Evolutionary conservation across 2,113 vertebrate genomes (phyloP), one percentile per base, ranked within the genome.

Genomic region (Grammomys surdaster): DNA sequence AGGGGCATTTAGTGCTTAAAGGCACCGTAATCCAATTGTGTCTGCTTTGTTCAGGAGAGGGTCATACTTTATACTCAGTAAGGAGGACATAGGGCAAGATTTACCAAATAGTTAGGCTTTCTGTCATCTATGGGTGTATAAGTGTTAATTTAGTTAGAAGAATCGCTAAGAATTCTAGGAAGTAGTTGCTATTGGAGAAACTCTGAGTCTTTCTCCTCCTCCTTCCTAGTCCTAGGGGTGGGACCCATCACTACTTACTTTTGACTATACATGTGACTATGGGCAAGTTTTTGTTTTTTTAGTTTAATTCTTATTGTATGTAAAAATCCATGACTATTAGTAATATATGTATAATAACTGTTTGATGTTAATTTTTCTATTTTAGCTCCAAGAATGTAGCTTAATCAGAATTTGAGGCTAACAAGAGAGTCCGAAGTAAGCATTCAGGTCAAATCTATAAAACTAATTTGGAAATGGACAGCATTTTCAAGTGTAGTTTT

Each of bases 331-430:
- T 5, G 12, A 60, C 67, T 70, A 16, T 70, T 70, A 70, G 33
- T 36, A 70, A 70, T n/a, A 19, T n/a, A 54, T 58, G 51, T 73
- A 28, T 67, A 91, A 60, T 90, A 88, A 87, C 51, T 77, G 60
- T 13, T 92, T 73, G 84, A 28, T 90, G 16, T 58, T 58, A 65
- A 40, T 92, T 81, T 63, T 75, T 93, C 56, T 89, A 16, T 80
- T 19, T 96, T 91, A 86, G 58, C 81, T 65, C 11, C 8, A 77
- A 93, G 43, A 3, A 26, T 87, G 63, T 80, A 86, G n/a, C 70
- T 92, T 94, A 90, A 75, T 87, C 22, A 92, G 75, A 94, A 93
- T 36, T 77, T 90, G 88, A 95, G 54, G 33, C 63, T 87, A 82
- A 94, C 46, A 89, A 16, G 48, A 90, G 73, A 89, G 63, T 78